These are phyloP conservation scores for Hippocampus guttulatus DNA, from an alignment of 2,113 vertebrate genomes.

Conservation along the genomic window DNA sequence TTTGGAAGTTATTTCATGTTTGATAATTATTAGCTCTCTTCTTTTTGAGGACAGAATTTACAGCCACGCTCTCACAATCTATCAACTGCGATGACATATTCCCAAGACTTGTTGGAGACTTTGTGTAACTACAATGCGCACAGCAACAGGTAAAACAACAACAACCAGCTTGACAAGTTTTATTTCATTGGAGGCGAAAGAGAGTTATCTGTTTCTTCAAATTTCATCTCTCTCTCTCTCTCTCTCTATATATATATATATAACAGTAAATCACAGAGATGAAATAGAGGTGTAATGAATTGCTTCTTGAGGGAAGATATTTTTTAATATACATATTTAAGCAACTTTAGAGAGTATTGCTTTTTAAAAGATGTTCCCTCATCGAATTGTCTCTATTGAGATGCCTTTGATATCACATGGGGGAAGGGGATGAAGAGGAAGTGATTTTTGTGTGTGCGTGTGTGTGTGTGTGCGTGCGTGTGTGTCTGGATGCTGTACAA, in stretches of 20 bases:
- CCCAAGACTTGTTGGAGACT: background rate
- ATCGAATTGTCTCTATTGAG: slow-evolving; percentile 68
- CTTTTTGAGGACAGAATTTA: slow-evolving; percentile 39
- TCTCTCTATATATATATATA: background rate
- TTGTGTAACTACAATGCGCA: background rate
- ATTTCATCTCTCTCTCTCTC: too few relatives aligned
- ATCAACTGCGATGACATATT: slow-evolving; percentile 14
- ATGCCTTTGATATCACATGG: slow-evolving; percentile 64
- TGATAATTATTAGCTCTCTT: slow-evolving; percentile 52
- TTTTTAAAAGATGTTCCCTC: slow-evolving; percentile 63
- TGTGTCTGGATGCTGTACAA: slow-evolving; percentile 30
- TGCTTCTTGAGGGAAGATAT: slow-evolving; percentile 34
- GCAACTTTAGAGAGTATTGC: slow-evolving; percentile 50
- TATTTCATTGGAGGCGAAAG: slow-evolving; percentile 1
- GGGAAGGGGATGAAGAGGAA: slow-evolving; percentile 50
- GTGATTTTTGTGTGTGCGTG: slow-evolving; percentile 35
- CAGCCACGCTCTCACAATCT: slow-evolving; percentile 45
- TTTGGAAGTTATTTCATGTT: slow-evolving; percentile 56
- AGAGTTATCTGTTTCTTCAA: background rate
- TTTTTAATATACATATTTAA: slow-evolving; percentile 11
- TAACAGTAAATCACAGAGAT: slow-evolving; percentile 13
- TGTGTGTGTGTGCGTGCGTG: slow-evolving; percentile 20
- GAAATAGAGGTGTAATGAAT: slow-evolving; percentile 40
- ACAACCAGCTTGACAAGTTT: background rate
- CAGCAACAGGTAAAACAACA: slow-evolving; percentile 15